phyloP scores from a whole-genome alignment of 2,888 invertebrate genomes.

The Drosophila helvetica region DNA sequence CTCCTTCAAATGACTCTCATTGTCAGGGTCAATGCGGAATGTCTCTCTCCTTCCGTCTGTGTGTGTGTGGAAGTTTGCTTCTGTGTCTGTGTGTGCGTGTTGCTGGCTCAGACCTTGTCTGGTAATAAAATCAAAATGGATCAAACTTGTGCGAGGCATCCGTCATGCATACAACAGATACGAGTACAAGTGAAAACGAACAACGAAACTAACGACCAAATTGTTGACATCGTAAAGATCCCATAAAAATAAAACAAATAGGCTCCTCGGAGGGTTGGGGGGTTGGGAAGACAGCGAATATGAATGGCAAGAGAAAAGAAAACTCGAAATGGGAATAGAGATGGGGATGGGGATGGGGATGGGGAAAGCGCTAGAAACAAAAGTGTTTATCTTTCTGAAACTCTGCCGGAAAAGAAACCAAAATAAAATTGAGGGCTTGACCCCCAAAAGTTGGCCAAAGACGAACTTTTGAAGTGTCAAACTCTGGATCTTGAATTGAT shows the following conservation, averaged over 20 bases:
- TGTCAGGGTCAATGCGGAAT: constrained; percentile 32
- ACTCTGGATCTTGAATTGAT: background rate
- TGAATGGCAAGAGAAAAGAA: background rate
- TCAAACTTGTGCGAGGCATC: constrained; percentile 65
- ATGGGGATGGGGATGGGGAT: no score
- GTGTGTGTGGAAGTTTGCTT: constrained; percentile 14
- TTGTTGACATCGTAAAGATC: constrained; percentile 62
- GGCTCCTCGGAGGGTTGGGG: background rate
- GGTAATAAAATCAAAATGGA: constrained; percentile 60
- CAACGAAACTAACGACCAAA: constrained; percentile 26
- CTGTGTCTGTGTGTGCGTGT: constrained; percentile 47
- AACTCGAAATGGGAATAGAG: background rate
- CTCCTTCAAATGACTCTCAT: constrained; percentile 3
- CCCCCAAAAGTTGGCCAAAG: background rate
- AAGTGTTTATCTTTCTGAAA: constrained; percentile 1
- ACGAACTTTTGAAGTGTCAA: background rate
- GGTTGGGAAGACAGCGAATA: background rate
- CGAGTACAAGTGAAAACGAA: constrained; percentile 27
- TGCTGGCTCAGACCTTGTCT: constrained; percentile 21
- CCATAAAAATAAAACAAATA: constrained; percentile 53
- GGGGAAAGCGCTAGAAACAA: background rate
- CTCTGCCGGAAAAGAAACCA: background rate
- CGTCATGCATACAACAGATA: constrained; percentile 23
- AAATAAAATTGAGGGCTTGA: background rate
- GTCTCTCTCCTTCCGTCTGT: background rate